Percentiles rank a stretch among this genome's conserved stretches.
These are phyloP conservation scores for Nysson spinosus DNA, from an alignment of 2,888 invertebrate species.

Conservation along the genomic window DNA sequence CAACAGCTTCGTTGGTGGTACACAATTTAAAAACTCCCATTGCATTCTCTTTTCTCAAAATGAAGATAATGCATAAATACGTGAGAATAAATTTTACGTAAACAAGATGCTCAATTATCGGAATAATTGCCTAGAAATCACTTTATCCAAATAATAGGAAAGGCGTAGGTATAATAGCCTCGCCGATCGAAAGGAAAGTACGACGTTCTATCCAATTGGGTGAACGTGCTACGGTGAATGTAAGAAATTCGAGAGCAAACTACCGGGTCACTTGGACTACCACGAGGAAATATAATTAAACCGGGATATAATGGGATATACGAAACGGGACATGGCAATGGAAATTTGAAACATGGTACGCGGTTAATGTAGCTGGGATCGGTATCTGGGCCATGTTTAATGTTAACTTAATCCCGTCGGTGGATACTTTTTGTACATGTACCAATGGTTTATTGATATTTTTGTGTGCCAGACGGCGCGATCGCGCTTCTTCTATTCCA, in stretches of 20 bases:
- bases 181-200: slow-evolving; percentile 43
- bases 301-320: slow-evolving; percentile 1
- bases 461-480: too few species aligned
- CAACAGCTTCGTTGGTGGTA: too few species aligned
- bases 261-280: slow-evolving; percentile 39
- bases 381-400: not conserved
- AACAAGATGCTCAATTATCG: too few species aligned
- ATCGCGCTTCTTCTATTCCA: too few species aligned
- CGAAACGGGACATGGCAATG: not conserved
- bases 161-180: too few species aligned
- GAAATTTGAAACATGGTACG: not conserved
- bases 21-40: too few species aligned
- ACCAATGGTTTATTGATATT: not conserved
- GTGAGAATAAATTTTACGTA: too few species aligned
- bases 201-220: slow-evolving; percentile 28
- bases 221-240: slow-evolving; percentile 51
- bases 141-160: too few species aligned
- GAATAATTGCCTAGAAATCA: too few species aligned
- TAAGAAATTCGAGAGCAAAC: slow-evolving; percentile 53
- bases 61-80: too few species aligned
- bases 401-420: not conserved
- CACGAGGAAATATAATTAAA: slow-evolving; percentile 23
- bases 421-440: not conserved
- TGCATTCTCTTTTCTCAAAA: too few species aligned
- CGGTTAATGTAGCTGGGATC: not conserved